Percentiles rank a stretch among this genome's conserved stretches.
Evolutionary conservation across 64 coral and sea anemone species (phyloP).

Genomic region (Pocillopora verrucosa): DNA sequence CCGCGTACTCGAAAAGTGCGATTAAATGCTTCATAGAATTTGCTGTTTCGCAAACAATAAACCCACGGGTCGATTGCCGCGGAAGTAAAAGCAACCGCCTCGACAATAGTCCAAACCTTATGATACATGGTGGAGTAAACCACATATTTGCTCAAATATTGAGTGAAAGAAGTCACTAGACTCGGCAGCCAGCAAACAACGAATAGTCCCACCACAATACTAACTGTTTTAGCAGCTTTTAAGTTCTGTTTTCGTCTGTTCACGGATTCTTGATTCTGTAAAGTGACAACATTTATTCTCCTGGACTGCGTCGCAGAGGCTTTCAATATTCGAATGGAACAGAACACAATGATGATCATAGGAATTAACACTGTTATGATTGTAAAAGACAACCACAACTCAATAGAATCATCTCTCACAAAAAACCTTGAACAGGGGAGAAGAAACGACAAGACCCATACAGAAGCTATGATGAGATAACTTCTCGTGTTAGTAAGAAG

Average conservation of each 20-base stretch:
- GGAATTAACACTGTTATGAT: no score
- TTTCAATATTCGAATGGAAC: no score
- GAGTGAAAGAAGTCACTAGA: not conserved
- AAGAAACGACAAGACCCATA: no score
- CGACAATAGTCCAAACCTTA: not conserved
- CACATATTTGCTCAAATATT: not conserved
- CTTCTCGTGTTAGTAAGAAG: no score
- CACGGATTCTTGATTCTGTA: not conserved
- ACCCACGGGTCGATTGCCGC: not conserved
- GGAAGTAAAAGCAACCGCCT: not conserved
- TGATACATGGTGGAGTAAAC: not conserved
- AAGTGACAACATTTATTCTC: not conserved
- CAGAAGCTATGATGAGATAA: no score
- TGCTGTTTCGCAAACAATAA: no score
- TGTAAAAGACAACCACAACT: no score
- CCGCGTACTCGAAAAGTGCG: not conserved
- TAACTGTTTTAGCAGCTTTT: not conserved
- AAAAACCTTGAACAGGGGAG: no score
- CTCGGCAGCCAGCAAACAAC: slow-evolving; percentile 4
- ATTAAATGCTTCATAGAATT: not conserved
- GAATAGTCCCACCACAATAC: not conserved
- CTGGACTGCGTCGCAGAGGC: no score
- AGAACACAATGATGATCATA: no score
- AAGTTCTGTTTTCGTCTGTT: not conserved
- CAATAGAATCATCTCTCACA: no score